A percentile compares a stretch with the other conserved stretches of the same genome.
These are phyloP conservation scores for Aleiodes sp. DNA, from an alignment of 1,140 invertebrate genomes.

Conservation along the genomic window DNA sequence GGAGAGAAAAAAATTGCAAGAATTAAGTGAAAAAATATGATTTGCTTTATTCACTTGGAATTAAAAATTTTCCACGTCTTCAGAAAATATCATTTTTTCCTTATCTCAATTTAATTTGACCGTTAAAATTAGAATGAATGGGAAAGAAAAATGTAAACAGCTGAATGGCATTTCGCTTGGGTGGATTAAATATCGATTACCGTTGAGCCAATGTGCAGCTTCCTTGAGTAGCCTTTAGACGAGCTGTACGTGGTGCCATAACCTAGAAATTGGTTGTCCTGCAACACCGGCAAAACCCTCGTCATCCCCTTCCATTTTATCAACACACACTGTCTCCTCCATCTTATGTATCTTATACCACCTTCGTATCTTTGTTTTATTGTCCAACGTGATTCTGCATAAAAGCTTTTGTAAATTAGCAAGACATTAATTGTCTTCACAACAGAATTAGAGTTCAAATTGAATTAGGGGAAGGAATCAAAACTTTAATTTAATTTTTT, in stretches of 20 bases:
- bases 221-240: conserved; percentile 41
- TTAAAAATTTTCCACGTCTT: no score
- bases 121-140: neutral
- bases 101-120: no score
- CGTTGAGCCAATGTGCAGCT: conserved; percentile 44
- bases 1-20: no score
- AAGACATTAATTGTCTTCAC: neutral
- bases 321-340: neutral
- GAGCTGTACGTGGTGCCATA: conserved; percentile 37
- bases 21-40: no score
- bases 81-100: no score
- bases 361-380: neutral
- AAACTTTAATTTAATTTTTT: no score
- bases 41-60: no score
- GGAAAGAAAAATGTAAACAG: neutral
- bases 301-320: neutral
- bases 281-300: conserved; percentile 17
- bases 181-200: conserved; percentile 50
- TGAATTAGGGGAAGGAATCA: no score
- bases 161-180: neutral
- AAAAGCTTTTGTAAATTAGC: conserved; percentile 3
- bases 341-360: neutral
- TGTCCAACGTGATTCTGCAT: conserved; percentile 7
- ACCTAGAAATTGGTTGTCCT: conserved; percentile 40
- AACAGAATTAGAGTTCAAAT: no score